phyloP scores from a whole-genome alignment of 1,140 invertebrate genomes.

The Drosophila prosaltans region DNA sequence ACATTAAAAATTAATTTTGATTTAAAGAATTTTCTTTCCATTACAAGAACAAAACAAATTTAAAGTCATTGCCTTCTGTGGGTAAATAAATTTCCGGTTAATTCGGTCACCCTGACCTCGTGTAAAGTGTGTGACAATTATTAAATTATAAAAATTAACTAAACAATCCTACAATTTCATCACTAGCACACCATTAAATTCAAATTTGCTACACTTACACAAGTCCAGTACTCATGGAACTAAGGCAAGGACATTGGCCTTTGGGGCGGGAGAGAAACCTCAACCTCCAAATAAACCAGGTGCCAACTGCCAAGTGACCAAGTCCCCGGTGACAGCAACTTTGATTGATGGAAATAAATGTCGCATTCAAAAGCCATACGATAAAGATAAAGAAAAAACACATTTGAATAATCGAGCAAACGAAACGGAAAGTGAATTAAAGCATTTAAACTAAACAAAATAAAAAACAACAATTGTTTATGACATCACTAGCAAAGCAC shows the following conservation, averaged over 20 bases:
- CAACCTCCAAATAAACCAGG: constrained; percentile 11
- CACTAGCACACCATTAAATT: constrained; percentile 26
- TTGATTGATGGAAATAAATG: constrained; percentile 57
- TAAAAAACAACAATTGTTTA: constrained; percentile 46
- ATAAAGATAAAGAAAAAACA: constrained; percentile 37
- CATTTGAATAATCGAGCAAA: constrained; percentile 14
- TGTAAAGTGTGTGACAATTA: constrained; percentile 8
- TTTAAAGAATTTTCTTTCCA: constrained; percentile 1
- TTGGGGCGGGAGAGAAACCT: constrained; percentile 21
- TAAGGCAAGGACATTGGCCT: constrained; percentile 50
- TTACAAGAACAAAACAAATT: neutral
- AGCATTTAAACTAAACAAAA: constrained; percentile 28
- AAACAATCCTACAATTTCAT: constrained; percentile 15
- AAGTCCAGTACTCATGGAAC: neutral
- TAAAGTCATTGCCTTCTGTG: neutral
- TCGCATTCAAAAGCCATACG: constrained; percentile 43
- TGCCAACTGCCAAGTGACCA: constrained; percentile 5
- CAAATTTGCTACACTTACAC: constrained; percentile 47
- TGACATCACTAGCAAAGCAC: constrained; percentile 50
- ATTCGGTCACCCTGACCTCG: constrained; percentile 2
- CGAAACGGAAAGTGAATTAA: constrained; percentile 54
- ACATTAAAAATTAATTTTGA: neutral
- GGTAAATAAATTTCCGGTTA: constrained; percentile 12
- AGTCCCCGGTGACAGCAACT: constrained; percentile 34
- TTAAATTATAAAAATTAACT: constrained; percentile 14